Evolutionary conservation across 92 coral and sea anemone species (phyloP).

Genomic region (Galaxea fascicularis): DNA sequence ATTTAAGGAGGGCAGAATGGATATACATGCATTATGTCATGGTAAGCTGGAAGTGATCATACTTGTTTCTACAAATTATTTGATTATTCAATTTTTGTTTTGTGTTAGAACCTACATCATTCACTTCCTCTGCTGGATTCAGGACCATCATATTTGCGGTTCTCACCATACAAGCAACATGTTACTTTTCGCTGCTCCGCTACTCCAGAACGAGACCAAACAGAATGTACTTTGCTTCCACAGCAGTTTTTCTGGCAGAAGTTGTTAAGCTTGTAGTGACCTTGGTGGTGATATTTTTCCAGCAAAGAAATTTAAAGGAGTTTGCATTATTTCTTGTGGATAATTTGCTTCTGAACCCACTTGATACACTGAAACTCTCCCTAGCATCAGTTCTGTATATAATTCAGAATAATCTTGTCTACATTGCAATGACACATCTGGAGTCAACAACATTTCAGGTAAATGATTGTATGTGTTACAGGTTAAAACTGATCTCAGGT

Average conservation of each 20-base stretch:
- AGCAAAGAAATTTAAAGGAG: constrained; percentile 51
- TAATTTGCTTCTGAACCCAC: constrained; percentile 55
- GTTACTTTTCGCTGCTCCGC: constrained; percentile 76
- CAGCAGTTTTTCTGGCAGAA: constrained; percentile 81
- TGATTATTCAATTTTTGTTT: not conserved
- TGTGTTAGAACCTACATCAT: constrained; percentile 57
- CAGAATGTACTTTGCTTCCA: constrained; percentile 77
- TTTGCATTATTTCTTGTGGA: constrained; percentile 59
- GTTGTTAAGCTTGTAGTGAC: constrained; percentile 63
- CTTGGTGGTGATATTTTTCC: constrained; percentile 56
- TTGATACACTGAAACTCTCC: constrained; percentile 61
- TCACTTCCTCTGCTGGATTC: constrained; percentile 45
- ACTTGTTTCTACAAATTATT: not conserved
- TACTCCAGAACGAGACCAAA: constrained; percentile 76
- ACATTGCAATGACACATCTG: constrained; percentile 84
- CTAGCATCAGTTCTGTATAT: constrained; percentile 81
- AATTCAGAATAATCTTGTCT: constrained; percentile 81
- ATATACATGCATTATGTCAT: too few relatives aligned
- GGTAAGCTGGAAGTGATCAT: too few relatives aligned
- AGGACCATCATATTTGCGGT: constrained; percentile 50
- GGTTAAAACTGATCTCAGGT: too few relatives aligned
- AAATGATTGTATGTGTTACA: not conserved
- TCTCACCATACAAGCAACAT: constrained; percentile 80
- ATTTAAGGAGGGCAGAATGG: too few relatives aligned
- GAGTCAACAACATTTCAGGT: constrained; percentile 92